Percentiles rank a stretch among this genome's conserved stretches.
Evolutionary conservation across 64 coral and sea anemone genomes (phyloP).

Genomic region (Astreopora myriophthalma): DNA sequence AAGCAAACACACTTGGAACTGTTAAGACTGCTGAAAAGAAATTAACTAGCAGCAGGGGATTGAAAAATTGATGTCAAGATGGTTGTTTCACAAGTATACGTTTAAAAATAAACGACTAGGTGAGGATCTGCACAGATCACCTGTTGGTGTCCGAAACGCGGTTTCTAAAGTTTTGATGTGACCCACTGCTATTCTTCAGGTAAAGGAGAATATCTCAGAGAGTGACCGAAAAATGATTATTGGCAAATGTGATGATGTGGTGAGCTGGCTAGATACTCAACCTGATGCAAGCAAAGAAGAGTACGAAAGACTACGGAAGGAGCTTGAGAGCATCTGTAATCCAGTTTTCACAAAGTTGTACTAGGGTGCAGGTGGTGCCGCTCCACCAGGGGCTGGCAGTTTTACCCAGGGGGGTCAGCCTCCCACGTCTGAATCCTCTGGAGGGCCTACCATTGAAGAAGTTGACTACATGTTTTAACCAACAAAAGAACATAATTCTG

Average conservation of each 20-base stretch:
- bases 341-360: slow-evolving; percentile 72
- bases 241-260: slow-evolving; percentile 58
- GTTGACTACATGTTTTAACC: too few species aligned
- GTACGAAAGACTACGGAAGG: slow-evolving; percentile 47
- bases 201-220: slow-evolving; percentile 74
- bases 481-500: too few species aligned
- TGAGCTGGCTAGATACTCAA: slow-evolving; percentile 46
- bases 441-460: slow-evolving; percentile 83
- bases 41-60: too few species aligned
- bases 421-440: slow-evolving; percentile 21
- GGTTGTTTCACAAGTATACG: too few species aligned
- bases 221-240: slow-evolving; percentile 38
- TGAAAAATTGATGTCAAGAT: too few species aligned
- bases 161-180: too few species aligned
- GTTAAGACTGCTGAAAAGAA: too few species aligned
- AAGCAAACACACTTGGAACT: too few species aligned
- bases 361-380: slow-evolving; percentile 41
- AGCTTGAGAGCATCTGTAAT: slow-evolving; percentile 55
- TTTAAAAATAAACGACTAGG: too few species aligned
- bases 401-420: slow-evolving; percentile 12
- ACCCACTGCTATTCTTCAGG: too few species aligned
- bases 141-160: too few species aligned
- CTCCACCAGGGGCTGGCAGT: not conserved
- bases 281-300: slow-evolving; percentile 35
- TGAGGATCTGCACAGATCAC: too few species aligned